Evolutionary conservation across 2,113 vertebrate genomes (phyloP).

Genomic region (Azemiops feae): DNA sequence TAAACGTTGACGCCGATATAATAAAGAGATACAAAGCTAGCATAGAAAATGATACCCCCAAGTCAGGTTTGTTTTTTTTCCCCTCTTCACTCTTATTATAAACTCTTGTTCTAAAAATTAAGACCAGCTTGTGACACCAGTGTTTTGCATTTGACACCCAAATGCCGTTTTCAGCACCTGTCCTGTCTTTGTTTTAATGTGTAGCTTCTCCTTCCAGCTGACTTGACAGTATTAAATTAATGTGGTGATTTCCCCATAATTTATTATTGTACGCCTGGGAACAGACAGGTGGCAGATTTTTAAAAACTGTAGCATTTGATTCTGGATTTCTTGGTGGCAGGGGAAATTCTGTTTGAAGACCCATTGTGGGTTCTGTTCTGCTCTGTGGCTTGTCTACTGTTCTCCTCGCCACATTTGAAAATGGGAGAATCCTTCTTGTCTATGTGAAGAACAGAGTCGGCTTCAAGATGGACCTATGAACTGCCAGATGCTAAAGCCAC

Average conservation of each 20-base stretch:
- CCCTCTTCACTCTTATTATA: background rate
- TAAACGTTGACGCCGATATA: background rate
- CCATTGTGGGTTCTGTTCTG: constrained; percentile 21
- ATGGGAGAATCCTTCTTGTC: background rate
- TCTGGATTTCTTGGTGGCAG: constrained; percentile 9
- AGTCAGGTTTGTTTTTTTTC: background rate
- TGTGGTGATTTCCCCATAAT: constrained; percentile 20
- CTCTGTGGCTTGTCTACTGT: background rate
- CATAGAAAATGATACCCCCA: background rate
- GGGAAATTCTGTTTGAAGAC: constrained; percentile 37
- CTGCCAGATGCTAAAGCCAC: background rate
- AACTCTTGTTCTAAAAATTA: background rate
- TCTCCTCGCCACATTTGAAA: background rate
- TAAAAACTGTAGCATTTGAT: background rate
- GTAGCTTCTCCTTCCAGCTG: constrained; percentile 4
- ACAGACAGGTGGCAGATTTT: constrained; percentile 20
- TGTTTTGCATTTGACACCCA: background rate
- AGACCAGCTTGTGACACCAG: background rate
- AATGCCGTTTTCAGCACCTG: background rate
- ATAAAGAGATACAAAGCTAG: background rate
- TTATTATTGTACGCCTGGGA: constrained; percentile 34
- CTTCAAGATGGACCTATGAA: background rate
- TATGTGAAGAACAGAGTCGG: background rate
- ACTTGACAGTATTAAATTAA: constrained; percentile 51
- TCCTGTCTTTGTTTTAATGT: background rate